Base-by-base conservation (phyloP, 2,888 invertebrate genomes). In the Bellardia pandia region DNA sequence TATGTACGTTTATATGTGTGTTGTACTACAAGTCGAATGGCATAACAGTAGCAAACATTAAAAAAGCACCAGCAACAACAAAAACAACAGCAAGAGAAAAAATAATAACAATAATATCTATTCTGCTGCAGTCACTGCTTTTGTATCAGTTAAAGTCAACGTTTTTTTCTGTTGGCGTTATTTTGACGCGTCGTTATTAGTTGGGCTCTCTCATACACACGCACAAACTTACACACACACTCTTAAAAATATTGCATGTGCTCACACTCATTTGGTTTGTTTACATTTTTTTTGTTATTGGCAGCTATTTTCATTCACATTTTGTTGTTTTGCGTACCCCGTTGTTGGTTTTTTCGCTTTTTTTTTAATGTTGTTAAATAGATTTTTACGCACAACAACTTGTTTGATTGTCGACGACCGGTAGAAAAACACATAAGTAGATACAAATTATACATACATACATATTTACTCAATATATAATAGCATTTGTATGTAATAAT, bases 331-430 rank as follows among this genome's bases (percentile, higher is more conserved):
- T 85, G 64, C 45, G 56, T 66, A 33, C 33, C 30, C 69, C 53
- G 11, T n/a, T 66, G 78, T 83, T 60, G 37, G 84, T 76, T 85
- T 62, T 33, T 60, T 66, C 56, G 53, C n/a, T 81, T 53, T 48
- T 81, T 66, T 72, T 3, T 79, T 75, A 60, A 79, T 72, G 30
- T 68, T 81, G 78, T 80, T 81, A 83, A 78, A 76, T 79, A 83
- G 80, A 76, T 79, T 82, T 83, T 88, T 88, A 88, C 89, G 89
- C 89, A 89, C 89, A 89, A 89, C 89, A 89, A 89, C 89, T 89
- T 89, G 89, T 89, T 88, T 86, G 89, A 89, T 84, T 89, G 88
- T 62, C 51, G 51, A 45, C 48, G 45, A 40, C 82, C 82, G 86
- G 79, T 40, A 74, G 16, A 42, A 58, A 23, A 72, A 53, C 14